Evolutionary conservation across 2,113 vertebrate species (phyloP).

Genomic region (Peromyscus polionotus): DNA sequence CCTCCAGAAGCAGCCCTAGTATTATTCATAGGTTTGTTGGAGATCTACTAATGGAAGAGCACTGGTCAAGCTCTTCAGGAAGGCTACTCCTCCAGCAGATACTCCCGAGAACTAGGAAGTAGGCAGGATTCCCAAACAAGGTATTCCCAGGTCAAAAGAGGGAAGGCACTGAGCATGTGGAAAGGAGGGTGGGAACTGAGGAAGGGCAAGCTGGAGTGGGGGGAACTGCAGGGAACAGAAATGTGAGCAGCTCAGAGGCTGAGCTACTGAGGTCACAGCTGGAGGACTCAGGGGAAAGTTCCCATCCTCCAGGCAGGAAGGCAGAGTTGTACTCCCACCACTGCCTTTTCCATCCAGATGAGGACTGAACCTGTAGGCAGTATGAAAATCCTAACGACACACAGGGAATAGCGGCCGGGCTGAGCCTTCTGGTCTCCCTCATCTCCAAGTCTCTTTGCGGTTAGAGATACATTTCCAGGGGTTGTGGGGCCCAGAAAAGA

Average conservation of each 20-base stretch:
- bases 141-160: not conserved
- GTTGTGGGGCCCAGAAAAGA: not conserved
- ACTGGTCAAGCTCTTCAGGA: not conserved
- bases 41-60: constrained; percentile 4
- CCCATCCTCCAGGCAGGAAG: not conserved
- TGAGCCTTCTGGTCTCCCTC: not conserved
- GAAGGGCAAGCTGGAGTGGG: not conserved
- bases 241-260: not conserved
- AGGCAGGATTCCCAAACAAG: not conserved
- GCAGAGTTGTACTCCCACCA: not conserved
- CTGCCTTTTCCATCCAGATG: not conserved
- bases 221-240: not conserved
- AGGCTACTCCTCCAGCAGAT: not conserved
- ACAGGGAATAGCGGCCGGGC: no score
- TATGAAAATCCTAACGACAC: not conserved
- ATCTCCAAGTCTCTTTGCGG: not conserved
- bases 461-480: not conserved
- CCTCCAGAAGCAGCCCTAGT: not conserved
- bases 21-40: not conserved
- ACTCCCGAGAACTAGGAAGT: not conserved
- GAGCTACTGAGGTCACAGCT: not conserved
- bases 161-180: not conserved
- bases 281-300: not conserved
- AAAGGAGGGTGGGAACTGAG: not conserved
- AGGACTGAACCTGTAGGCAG: not conserved